Base-by-base conservation (phyloP, 2,888 invertebrate species). In the Papilio demoleus region DNA sequence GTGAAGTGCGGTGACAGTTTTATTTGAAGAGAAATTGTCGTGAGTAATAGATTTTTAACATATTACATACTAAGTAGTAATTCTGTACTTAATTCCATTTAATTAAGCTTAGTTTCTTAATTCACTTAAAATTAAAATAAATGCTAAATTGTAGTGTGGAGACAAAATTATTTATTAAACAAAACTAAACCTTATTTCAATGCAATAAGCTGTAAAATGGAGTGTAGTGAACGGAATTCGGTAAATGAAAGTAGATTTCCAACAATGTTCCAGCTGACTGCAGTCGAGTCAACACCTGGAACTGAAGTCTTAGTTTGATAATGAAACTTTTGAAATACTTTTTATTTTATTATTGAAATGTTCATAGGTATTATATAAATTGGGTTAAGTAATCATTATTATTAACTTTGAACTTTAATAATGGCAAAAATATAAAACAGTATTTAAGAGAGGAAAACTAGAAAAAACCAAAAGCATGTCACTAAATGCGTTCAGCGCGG, bases 1-100 rank as follows among this genome's bases (percentile, higher is more conserved):
- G 84, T 83, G 83, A 77, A 80, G 82, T 83, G 83, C 74, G 77
- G 79, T 78, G 78, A 80, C 45, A 31, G 38, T 64, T 59, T 62
- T 45, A 45, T 1, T 22, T 24, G 8, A 27, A 6, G 19, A 59
- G 53, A 67, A 74, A 71, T 71, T 67, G 47, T 40, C 53, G 65
- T 73, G 67, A 72, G 68, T 68, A 59, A 17, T 36, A 1, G 14
- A 31, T 11, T 36, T 59, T 12, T 36, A 36, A 12, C 36, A 19
- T 36, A 19, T 34, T 4, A 58, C 17, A 36, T 11, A n/a, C n/a
- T n/a, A n/a, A n/a, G n/a, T n/a, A 40, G 24, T 61, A 14, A 45
- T 17, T 9, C 3, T 38, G 2, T 8, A 61, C 22, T 42, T 42
- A 14, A 27, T 27, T 1, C 8, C 24, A 60, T 11, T 47, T 12